A percentile compares a stretch with the other conserved stretches of the same genome.
Evolutionary conservation across 2,888 invertebrate genomes (phyloP).

Genomic region (Diarsia mendica): DNA sequence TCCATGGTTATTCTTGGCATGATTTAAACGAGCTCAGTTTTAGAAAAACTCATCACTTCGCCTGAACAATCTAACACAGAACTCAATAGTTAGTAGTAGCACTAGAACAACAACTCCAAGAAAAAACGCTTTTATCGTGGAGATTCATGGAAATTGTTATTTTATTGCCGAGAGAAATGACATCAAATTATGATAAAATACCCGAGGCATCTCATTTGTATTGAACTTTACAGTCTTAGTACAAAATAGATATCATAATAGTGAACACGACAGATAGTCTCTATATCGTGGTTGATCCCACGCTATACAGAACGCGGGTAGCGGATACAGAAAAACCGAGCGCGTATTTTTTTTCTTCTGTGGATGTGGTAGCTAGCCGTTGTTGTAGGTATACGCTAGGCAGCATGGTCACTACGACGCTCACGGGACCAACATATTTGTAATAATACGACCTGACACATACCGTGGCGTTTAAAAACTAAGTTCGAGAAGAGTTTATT

Average conservation of each 20-base stretch:
- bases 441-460: not conserved
- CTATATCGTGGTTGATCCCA: not conserved
- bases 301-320: not conserved
- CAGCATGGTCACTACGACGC: not conserved
- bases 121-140: not conserved
- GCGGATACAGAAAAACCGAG: not conserved
- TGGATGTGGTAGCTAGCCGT: not conserved
- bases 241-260: conserved; percentile 14
- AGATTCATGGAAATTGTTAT: not conserved
- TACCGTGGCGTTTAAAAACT: not conserved
- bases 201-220: conserved; percentile 8
- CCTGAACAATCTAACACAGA: not conserved
- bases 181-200: conserved; percentile 24
- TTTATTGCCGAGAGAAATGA: conserved; percentile 1
- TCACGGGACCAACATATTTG: not conserved
- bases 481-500: not conserved
- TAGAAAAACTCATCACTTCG: not conserved
- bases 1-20: too few relatives aligned
- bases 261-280: conserved; percentile 7
- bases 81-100: not conserved
- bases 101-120: not conserved
- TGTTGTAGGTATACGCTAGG: not conserved
- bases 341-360: not conserved
- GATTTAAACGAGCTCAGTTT: not conserved
- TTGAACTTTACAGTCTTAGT: conserved; percentile 11